Conservation (phyloP, 2,888 invertebrate genomes). For the Agonopterix arenella region DNA sequence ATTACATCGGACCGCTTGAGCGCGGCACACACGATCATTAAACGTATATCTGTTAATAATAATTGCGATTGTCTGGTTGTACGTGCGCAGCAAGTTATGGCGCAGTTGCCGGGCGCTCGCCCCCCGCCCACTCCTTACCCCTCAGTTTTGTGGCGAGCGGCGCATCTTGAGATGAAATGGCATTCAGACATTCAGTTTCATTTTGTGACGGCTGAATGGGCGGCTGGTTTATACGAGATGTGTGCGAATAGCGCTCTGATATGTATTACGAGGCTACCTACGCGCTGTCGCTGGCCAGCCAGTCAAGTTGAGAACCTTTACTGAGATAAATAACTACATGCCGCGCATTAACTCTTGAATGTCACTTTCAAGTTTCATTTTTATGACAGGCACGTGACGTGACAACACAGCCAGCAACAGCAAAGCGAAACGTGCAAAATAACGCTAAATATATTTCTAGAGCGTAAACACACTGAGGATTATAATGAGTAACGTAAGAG, state of each 20-base stretch:
- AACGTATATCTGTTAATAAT: constrained; percentile 71
- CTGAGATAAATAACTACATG: too few species aligned
- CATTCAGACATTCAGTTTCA: constrained; percentile 57
- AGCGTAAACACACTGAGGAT: too few species aligned
- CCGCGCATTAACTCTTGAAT: neutral
- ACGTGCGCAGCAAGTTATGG: constrained; percentile 66
- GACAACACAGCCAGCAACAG: too few species aligned
- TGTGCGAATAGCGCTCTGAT: constrained; percentile 38
- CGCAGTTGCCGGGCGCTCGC: constrained; percentile 57
- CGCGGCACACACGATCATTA: constrained; percentile 61
- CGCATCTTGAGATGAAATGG: constrained; percentile 60
- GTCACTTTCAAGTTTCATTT: neutral
- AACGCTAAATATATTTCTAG: too few species aligned
- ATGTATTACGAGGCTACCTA: constrained; percentile 12
- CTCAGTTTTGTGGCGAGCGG: constrained; percentile 37
- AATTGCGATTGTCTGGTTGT: constrained; percentile 71
- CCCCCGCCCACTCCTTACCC: constrained; percentile 30
- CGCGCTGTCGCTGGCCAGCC: neutral
- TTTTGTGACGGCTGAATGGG: constrained; percentile 55
- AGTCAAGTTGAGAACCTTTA: neutral
- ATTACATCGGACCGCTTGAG: constrained; percentile 35
- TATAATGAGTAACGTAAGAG: too few species aligned
- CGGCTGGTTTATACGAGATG: constrained; percentile 34
- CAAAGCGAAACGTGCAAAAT: too few species aligned
- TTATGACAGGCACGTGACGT: too few species aligned